Evolutionary conservation across 2,888 invertebrate species (phyloP).

Genomic region (Chouioia cunea): DNA sequence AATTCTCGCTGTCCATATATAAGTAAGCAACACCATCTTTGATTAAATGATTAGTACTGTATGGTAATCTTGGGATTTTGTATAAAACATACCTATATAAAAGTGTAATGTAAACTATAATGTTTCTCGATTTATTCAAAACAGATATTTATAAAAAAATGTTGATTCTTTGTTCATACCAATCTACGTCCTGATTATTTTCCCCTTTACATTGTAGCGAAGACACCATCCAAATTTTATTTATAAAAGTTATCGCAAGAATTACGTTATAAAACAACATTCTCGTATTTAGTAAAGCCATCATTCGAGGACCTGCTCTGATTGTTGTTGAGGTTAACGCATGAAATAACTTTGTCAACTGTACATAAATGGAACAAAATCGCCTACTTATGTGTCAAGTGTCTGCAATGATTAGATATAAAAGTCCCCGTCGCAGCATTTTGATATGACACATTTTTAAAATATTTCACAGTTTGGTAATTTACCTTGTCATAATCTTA

Average conservation of each 20-base stretch:
- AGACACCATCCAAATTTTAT: slow-evolving; percentile 1
- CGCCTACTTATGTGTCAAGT: too few relatives aligned
- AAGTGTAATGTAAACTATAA: not conserved
- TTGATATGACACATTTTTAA: slow-evolving; percentile 18
- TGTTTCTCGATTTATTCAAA: not conserved
- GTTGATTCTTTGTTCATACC: slow-evolving; percentile 70
- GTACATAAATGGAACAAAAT: too few relatives aligned
- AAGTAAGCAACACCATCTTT: slow-evolving; percentile 78
- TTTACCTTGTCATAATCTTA: not conserved
- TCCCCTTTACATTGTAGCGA: slow-evolving; percentile 72
- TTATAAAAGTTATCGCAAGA: slow-evolving; percentile 9
- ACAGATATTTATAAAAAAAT: slow-evolving; percentile 16
- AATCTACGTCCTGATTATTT: slow-evolving; percentile 77
- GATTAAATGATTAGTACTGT: slow-evolving; percentile 71
- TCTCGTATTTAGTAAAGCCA: slow-evolving; percentile 3
- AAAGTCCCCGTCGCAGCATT: too few relatives aligned
- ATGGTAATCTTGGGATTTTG: slow-evolving; percentile 79
- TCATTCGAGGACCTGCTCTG: slow-evolving; percentile 9
- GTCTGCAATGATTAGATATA: too few relatives aligned
- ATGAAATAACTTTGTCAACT: too few relatives aligned
- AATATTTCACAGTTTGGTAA: not conserved
- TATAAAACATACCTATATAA: slow-evolving; percentile 84
- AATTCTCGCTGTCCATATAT: slow-evolving; percentile 76
- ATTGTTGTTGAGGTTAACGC: not conserved
- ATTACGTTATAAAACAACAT: slow-evolving; percentile 5